Evolutionary conservation across 2,888 invertebrate genomes (phyloP).

Genomic region (Tipula helvola): DNA sequence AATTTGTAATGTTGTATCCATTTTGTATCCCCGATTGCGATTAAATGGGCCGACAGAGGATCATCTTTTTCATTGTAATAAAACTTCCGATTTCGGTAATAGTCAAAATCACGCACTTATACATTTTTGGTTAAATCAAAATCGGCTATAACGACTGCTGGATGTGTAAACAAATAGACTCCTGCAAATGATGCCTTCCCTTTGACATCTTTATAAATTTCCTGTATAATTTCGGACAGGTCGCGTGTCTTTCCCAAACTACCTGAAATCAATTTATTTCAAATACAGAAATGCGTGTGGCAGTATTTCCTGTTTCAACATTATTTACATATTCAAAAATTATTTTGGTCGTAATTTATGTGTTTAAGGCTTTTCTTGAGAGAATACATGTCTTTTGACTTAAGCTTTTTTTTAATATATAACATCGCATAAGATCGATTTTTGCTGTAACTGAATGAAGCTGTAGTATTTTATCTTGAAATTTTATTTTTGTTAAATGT

Average conservation of each 20-base stretch:
- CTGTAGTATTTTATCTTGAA: too few relatives aligned
- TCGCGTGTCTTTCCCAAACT: constrained; percentile 19
- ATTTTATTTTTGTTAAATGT: too few relatives aligned
- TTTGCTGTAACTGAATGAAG: too few relatives aligned
- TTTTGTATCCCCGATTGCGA: constrained; percentile 29
- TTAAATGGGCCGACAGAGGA: constrained; percentile 28
- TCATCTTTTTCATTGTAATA: constrained; percentile 26
- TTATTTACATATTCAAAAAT: too few relatives aligned
- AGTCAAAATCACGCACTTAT: constrained; percentile 27
- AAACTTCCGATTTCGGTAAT: constrained; percentile 30
- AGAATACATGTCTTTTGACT: too few relatives aligned
- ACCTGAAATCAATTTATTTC: too few relatives aligned
- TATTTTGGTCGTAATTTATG: too few relatives aligned
- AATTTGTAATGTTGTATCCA: constrained; percentile 34
- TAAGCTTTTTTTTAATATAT: too few relatives aligned
- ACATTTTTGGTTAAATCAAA: constrained; percentile 22
- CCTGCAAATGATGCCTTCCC: constrained; percentile 25
- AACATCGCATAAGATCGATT: too few relatives aligned
- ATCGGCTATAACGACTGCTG: constrained; percentile 20
- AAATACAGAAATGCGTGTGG: too few relatives aligned
- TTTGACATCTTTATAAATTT: constrained; percentile 24
- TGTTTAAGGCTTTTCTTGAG: too few relatives aligned
- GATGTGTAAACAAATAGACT: constrained; percentile 15
- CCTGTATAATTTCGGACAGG: constrained; percentile 22
- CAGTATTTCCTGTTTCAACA: too few relatives aligned